These are phyloP conservation scores for Prunella himalayana DNA, from an alignment of 2,113 vertebrate species.

Conservation along the genomic window DNA sequence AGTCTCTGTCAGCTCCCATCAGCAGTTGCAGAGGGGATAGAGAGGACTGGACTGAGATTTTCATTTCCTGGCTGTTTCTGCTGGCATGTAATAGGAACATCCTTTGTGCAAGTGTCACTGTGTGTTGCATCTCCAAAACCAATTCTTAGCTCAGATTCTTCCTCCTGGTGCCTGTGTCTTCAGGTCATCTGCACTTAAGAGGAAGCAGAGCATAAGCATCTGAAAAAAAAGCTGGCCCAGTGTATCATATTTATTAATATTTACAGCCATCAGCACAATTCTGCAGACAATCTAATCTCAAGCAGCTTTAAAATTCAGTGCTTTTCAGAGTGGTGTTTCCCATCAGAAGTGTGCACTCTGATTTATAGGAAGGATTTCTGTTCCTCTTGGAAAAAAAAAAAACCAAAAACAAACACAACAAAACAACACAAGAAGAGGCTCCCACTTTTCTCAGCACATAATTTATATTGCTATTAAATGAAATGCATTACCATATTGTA, in stretches of 20 bases:
- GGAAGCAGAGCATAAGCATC: not conserved
- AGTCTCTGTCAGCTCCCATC: not conserved
- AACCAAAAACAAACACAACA: too few species aligned
- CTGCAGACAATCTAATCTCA: not conserved
- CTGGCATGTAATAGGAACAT: not conserved
- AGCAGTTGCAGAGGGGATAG: not conserved
- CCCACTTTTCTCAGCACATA: not conserved
- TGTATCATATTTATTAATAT: constrained; percentile 21
- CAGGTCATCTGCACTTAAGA: not conserved
- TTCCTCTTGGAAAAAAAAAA: not conserved
- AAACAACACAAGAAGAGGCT: not conserved
- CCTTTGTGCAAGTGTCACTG: not conserved
- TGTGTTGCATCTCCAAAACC: not conserved
- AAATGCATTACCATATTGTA: not conserved
- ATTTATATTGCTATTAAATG: constrained; percentile 34
- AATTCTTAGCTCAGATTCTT: not conserved
- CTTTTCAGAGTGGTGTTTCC: not conserved
- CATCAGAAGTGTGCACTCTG: not conserved
- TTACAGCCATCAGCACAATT: constrained; percentile 17
- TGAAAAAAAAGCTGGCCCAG: not conserved
- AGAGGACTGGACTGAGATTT: not conserved
- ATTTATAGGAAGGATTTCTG: not conserved
- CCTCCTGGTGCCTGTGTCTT: not conserved
- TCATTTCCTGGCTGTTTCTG: not conserved
- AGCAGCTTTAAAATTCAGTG: constrained; percentile 2